Base-by-base conservation (phyloP, 2,113 vertebrate species). In the Anarrhichthys ocellatus region DNA sequence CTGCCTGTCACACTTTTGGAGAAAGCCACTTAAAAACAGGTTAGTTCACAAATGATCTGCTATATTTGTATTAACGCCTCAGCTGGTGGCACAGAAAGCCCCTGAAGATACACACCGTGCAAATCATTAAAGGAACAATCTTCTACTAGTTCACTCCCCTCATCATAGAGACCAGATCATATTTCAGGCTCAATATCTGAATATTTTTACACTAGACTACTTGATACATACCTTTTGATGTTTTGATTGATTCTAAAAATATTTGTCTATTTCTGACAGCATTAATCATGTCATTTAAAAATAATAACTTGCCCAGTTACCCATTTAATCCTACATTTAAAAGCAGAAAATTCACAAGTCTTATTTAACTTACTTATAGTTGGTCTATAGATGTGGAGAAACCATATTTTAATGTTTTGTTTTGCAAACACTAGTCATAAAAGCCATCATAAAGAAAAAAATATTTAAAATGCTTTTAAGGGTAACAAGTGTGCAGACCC, bases 51-150 rank as follows among this genome's bases (percentile, higher is more conserved):
- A 94, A 95, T 94, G 18, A 95, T 95, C 94, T 95, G 95, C 93
- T 94, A 94, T 95, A 95, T 95, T 96, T 95, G 94, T 94, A 94
- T 95, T 95, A 95, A 95, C 94, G 88, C 95, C 95, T 95, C 95
- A 95, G 95, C 94, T 95, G 95, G 94, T 92, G 94, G 93, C 92
- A 89, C 90, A 93, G 92, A 92, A 91, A 90, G 92, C 89, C 91
- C 92, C 92, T 81, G 81, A 94, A 93, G 91, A 93, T 87, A 93
- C 17, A 15, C 79, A 91, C 81, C 78, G 84, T 78, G 69, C 85
- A 91, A 92, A 85, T 92, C 91, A 94, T 93, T 93, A 95, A 92
- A 94, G 86, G 81, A 84, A 88, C 90, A 90, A 93, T 87, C 73
- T 76, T 69, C 81, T 84, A 54, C 42, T 32, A 67, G 84, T 81